A percentile compares a stretch with the other conserved stretches of the same genome.
Evolutionary conservation across 23 tunicate species (phyloP).

Genomic region (Trididemnum nubilum): DNA sequence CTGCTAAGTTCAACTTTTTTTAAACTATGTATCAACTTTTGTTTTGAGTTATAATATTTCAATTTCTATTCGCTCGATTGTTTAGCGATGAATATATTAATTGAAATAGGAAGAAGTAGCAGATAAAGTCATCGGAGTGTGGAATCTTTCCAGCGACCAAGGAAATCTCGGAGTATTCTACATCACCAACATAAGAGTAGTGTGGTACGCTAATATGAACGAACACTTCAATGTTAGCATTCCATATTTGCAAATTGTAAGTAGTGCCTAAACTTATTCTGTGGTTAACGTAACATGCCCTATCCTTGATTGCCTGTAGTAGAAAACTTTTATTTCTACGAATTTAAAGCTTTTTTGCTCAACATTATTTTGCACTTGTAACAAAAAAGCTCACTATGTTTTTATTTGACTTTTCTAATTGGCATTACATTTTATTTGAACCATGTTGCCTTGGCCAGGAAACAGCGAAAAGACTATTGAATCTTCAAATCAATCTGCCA

Average conservation of each 20-base stretch:
- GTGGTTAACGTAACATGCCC: too few relatives aligned
- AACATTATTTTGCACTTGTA: background rate
- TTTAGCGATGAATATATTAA: too few relatives aligned
- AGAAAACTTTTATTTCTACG: background rate
- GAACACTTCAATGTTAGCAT: conserved; percentile 94
- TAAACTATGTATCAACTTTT: too few relatives aligned
- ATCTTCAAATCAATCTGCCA: too few relatives aligned
- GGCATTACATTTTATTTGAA: too few relatives aligned
- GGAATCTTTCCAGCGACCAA: conserved; percentile 90
- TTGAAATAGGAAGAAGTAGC: conserved; percentile 68
- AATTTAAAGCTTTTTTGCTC: background rate
- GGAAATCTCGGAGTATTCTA: conserved; percentile 90
- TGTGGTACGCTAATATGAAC: conserved; percentile 91
- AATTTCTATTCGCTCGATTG: too few relatives aligned
- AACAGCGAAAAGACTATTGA: too few relatives aligned
- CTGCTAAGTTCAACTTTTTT: too few relatives aligned
- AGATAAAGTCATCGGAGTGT: conserved; percentile 81
- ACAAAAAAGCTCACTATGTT: too few relatives aligned
- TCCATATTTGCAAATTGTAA: conserved; percentile 90
- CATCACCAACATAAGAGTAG: conserved; percentile 89
- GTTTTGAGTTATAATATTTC: too few relatives aligned
- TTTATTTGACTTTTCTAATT: too few relatives aligned
- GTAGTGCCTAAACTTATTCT: background rate
- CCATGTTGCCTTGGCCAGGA: too few relatives aligned
- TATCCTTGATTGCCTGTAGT: background rate